Percentiles rank a stretch among this genome's conserved stretches.
Conservation (phyloP, 2,888 invertebrate species). For the Bombyx huttoni region DNA sequence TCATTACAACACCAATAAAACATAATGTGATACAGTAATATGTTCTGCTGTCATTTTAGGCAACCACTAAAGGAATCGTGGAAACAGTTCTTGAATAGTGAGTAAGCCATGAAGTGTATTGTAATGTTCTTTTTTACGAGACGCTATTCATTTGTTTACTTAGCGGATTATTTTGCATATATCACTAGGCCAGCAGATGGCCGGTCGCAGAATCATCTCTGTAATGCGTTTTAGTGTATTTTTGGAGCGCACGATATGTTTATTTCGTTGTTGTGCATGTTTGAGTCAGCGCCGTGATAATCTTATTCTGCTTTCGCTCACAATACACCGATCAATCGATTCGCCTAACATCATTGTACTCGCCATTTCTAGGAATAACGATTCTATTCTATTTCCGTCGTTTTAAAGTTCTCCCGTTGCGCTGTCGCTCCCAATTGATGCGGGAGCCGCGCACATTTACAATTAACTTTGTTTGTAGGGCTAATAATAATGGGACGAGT, state of each 20-base stretch:
- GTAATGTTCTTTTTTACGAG: too few species aligned
- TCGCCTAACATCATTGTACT: slow-evolving; percentile 6
- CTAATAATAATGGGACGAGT: slow-evolving; percentile 44
- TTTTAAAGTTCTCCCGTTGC: slow-evolving; percentile 58
- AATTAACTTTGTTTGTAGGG: slow-evolving; percentile 59
- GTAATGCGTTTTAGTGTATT: slow-evolving; percentile 30
- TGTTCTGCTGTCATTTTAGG: background rate
- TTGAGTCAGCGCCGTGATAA: slow-evolving; percentile 1
- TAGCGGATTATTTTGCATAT: background rate
- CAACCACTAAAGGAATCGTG: background rate
- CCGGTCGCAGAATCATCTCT: slow-evolving; percentile 13
- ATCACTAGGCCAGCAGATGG: background rate
- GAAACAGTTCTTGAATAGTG: background rate
- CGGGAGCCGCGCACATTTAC: slow-evolving; percentile 59
- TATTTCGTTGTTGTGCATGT: slow-evolving; percentile 15
- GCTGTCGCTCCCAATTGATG: slow-evolving; percentile 58
- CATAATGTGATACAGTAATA: background rate
- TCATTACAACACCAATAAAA: background rate
- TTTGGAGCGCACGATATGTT: slow-evolving; percentile 32
- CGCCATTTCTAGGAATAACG: slow-evolving; percentile 58
- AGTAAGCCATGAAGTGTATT: background rate
- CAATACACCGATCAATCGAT: background rate
- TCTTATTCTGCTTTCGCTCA: slow-evolving; percentile 6
- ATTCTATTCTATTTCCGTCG: slow-evolving; percentile 59
- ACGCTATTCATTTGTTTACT: background rate